These are phyloP conservation scores for Operophtera brumata DNA, from an alignment of 2,888 invertebrate species.

Conservation along the genomic window DNA sequence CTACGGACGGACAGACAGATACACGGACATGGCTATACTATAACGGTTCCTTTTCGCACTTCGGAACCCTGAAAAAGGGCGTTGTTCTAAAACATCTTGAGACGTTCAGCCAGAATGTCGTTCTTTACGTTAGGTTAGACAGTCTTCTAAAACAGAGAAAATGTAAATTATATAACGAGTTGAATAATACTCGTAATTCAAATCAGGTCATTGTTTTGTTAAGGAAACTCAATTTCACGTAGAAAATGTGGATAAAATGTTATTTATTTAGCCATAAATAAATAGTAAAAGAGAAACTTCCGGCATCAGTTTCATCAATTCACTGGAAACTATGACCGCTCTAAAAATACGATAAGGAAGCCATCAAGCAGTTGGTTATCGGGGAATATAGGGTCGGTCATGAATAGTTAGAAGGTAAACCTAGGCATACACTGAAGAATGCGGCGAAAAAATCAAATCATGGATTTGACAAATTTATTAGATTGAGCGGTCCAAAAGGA, in stretches of 20 bases:
- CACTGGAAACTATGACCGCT: slow-evolving; percentile 37
- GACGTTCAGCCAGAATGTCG: no score
- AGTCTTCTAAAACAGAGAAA: no score
- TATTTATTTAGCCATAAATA: slow-evolving; percentile 31
- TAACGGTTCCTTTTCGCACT: no score
- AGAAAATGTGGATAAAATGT: slow-evolving; percentile 22
- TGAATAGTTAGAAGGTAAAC: slow-evolving; percentile 62
- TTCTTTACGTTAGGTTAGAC: no score
- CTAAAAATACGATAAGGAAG: slow-evolving; percentile 61
- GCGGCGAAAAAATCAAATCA: slow-evolving; percentile 26
- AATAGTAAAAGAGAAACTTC: slow-evolving; percentile 28
- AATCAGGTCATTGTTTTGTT: no score
- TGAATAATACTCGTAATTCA: no score
- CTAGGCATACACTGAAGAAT: slow-evolving; percentile 24
- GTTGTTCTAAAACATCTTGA: no score
- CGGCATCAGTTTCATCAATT: slow-evolving; percentile 26
- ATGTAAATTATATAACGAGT: no score
- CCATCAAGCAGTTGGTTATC: slow-evolving; percentile 56
- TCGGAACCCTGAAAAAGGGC: no score
- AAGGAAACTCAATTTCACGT: slow-evolving; percentile 14
- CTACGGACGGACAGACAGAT: no score
- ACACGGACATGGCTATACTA: no score
- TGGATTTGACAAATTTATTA: slow-evolving; percentile 30
- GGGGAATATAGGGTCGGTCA: slow-evolving; percentile 56
- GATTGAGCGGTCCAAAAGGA: slow-evolving; percentile 9